Evolutionary conservation across 2,113 vertebrate genomes (phyloP).

Genomic region (Paradoxurus hermaphroditus): DNA sequence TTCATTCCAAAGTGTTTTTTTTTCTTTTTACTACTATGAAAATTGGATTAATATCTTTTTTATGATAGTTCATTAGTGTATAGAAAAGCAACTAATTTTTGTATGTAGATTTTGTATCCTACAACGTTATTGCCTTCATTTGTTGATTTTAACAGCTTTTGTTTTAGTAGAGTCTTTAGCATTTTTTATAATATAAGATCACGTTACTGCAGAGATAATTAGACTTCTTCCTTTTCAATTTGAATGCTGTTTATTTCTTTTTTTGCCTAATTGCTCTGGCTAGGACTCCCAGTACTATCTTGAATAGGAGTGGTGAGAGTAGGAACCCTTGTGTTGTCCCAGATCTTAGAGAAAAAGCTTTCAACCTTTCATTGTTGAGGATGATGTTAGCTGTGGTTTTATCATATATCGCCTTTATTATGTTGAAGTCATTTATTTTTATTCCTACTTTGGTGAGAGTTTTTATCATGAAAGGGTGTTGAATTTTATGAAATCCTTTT

Average conservation of each 20-base stretch:
- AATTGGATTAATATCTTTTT: not conserved
- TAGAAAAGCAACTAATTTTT: not conserved
- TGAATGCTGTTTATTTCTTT: not conserved
- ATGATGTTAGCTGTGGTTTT: not conserved
- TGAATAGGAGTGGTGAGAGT: not conserved
- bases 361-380: not conserved
- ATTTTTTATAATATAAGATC: not conserved
- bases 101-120: not conserved
- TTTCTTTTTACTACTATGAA: not conserved
- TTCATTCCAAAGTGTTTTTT: not conserved
- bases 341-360: not conserved
- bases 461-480: not conserved
- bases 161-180: not conserved
- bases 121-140: not conserved
- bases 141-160: not conserved
- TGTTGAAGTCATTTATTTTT: not conserved
- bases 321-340: not conserved
- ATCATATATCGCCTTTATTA: not conserved
- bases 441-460: not conserved
- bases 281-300: not conserved
- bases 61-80: not conserved
- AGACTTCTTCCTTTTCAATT: not conserved
- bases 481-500: not conserved
- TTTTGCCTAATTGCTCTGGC: not conserved
- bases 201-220: not conserved